A percentile compares a stretch with the other conserved stretches of the same genome.
phyloP scores from a whole-genome alignment of 2,888 invertebrate species.

The Papilio gigon region DNA sequence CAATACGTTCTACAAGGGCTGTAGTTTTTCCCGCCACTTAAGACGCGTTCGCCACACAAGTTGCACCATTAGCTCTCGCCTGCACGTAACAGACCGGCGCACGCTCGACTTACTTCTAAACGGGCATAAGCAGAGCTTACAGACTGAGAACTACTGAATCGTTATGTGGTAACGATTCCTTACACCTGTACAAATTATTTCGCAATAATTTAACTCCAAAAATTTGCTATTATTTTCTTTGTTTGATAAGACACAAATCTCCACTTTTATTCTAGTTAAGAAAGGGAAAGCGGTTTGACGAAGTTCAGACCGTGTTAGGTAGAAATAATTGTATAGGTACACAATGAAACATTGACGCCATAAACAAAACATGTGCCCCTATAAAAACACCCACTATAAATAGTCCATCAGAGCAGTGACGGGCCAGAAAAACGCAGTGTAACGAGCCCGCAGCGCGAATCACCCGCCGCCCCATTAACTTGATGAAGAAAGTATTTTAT shows the following conservation, averaged over 20 bases:
- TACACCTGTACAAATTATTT: background rate
- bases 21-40: slow-evolving; percentile 32
- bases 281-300: too few relatives aligned
- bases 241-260: too few relatives aligned
- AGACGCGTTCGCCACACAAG: slow-evolving; percentile 46
- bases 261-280: background rate
- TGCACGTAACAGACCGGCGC: slow-evolving; percentile 62
- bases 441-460: slow-evolving; percentile 50
- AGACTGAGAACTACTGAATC: slow-evolving; percentile 15
- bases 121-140: slow-evolving; percentile 46
- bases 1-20: background rate
- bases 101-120: slow-evolving; percentile 55
- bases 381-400: slow-evolving; percentile 40
- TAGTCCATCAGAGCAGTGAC: slow-evolving; percentile 53
- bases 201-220: background rate
- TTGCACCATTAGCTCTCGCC: slow-evolving; percentile 65
- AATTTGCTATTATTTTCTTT: background rate
- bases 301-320: background rate
- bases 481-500: slow-evolving; percentile 72
- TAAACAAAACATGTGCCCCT: slow-evolving; percentile 31
- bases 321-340: background rate
- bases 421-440: slow-evolving; percentile 53
- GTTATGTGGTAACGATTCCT: slow-evolving; percentile 5
- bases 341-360: slow-evolving; percentile 30
- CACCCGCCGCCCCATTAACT: slow-evolving; percentile 62